These are phyloP conservation scores for Adelognathus sp. DNA, from an alignment of 2,888 invertebrate genomes.

Conservation along the genomic window DNA sequence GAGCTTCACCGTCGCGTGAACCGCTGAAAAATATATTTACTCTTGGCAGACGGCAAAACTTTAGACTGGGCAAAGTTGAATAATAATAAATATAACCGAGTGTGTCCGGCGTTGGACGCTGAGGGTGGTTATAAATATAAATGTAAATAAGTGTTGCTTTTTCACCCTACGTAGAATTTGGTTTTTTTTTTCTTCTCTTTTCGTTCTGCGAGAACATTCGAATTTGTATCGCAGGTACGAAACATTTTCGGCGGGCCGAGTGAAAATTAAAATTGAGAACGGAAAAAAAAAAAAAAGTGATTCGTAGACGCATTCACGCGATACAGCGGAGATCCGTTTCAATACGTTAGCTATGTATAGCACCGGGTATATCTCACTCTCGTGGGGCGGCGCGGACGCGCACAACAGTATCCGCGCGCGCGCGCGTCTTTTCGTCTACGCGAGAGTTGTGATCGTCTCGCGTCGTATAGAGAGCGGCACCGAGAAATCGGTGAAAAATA, in stretches of 20 bases:
- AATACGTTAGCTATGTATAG: slow-evolving; percentile 50
- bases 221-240: neutral
- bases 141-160: slow-evolving; percentile 52
- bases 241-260: neutral
- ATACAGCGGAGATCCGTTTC: slow-evolving; percentile 40
- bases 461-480: neutral
- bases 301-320: slow-evolving; percentile 43
- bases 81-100: slow-evolving; percentile 55
- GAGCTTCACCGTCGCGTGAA: slow-evolving; percentile 3
- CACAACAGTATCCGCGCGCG: too few species aligned
- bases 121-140: slow-evolving; percentile 55
- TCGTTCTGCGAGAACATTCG: neutral
- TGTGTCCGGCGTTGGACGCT: slow-evolving; percentile 51
- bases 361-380: slow-evolving; percentile 29
- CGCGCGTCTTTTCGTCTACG: slow-evolving; percentile 24
- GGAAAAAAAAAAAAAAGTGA: slow-evolving; percentile 18
- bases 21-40: slow-evolving; percentile 73
- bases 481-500: slow-evolving; percentile 31
- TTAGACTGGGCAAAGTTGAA: slow-evolving; percentile 66
- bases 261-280: neutral
- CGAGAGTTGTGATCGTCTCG: neutral
- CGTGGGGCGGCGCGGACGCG: slow-evolving; percentile 18
- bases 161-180: slow-evolving; percentile 21
- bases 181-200: neutral
- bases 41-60: slow-evolving; percentile 76